These are phyloP conservation scores for Tokudaia tokunoshimensis DNA, from an alignment of 2,797 vertebrate species.

Conservation along the genomic window DNA sequence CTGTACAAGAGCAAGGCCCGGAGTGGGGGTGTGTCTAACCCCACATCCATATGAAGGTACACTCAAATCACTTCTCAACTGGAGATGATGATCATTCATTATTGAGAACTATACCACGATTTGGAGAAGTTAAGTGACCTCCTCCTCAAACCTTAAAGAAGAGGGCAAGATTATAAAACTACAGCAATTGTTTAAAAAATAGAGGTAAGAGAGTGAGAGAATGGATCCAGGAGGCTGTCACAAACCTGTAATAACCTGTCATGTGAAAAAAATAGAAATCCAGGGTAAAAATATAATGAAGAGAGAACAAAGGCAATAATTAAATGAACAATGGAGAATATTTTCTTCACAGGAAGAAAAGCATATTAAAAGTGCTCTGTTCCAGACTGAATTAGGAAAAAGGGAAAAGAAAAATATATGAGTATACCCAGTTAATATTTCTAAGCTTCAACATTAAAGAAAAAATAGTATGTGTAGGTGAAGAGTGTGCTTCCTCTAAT, in stretches of 20 bases:
- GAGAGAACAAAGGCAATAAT: constrained; percentile 26
- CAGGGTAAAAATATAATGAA: neutral
- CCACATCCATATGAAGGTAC: neutral
- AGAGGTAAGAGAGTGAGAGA: neutral
- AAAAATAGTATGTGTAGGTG: neutral
- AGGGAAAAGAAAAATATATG: neutral
- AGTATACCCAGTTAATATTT: neutral
- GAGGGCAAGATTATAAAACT: constrained; percentile 5
- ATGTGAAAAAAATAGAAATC: constrained; percentile 17
- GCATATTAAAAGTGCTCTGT: neutral
- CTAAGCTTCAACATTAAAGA: constrained; percentile 38
- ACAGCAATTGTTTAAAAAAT: neutral
- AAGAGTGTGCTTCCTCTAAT: neutral
- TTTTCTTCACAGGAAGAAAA: neutral
- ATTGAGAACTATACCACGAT: neutral
- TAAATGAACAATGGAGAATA: constrained; percentile 40
- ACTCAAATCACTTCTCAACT: neutral
- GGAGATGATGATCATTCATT: neutral
- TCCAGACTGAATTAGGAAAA: neutral
- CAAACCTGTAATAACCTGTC: neutral
- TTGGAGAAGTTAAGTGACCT: neutral
- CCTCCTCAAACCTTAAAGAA: neutral
- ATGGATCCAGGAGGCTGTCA: neutral
- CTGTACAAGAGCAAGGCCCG: neutral
- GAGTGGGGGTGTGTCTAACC: neutral